Evolutionary conservation across 1,140 invertebrate genomes (phyloP), one percentile per base, ranked within the genome.

Genomic region (Bombus affinis): DNA sequence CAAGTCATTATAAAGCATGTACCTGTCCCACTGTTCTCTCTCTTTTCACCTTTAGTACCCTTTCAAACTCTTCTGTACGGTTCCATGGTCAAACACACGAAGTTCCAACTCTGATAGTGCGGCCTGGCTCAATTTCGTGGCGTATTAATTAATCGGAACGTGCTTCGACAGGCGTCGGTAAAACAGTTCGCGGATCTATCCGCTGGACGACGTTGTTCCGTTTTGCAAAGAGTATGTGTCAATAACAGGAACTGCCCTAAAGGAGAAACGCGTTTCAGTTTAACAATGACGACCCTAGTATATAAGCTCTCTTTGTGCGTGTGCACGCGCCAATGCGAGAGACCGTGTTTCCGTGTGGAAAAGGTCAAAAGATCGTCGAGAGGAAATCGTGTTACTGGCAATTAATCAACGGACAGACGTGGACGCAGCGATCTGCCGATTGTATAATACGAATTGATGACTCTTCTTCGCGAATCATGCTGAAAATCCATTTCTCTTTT

Each of bases 291-390:
- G 59, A 18, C 9, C 22, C 28, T 15, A 44, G 53, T 59, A n/a
- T 62, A 8, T 53, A 53, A 22, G 25, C 37, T n/a, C 39, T 81
- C 70, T 73, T 44, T 81, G 44, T 42, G 53, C 47, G 70, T 15
- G 47, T 39, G 44, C 66, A 32, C 13, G 53, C 28, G 68, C 39
- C 15, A 35, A 53, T 28, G 5, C 39, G 53, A 13, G 37, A 15
- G 44, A 35, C 1, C 65, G 37, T 35, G 42, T 65, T 83, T 44
- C 22, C 37, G 59, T 25, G 44, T n/a, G 57, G 75, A 66, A 83
- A 83, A 83, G 81, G 71, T 83, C 81, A 76, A 76, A 75, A 76
- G 81, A 75, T 68, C 62, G 81, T 66, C 32, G 42, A 76, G 59
- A 76, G 71, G 72, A 83, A 83, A 83, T 83, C 71, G 62, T 53